Base-by-base conservation (phyloP, 35 echinoderm and acorn worm genomes). In the Patiria miniata region DNA sequence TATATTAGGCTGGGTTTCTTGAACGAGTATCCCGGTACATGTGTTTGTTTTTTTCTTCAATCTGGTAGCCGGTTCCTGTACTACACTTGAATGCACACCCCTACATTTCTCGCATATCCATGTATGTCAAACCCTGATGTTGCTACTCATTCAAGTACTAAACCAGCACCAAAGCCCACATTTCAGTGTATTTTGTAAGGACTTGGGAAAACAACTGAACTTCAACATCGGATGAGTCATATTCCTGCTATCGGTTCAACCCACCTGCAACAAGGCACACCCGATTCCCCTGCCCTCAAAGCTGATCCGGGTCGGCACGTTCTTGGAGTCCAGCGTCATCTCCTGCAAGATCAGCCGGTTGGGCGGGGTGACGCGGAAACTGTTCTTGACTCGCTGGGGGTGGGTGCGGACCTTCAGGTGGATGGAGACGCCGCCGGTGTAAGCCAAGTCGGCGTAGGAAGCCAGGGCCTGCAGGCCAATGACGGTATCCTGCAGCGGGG, bases 261-360 rank as follows among this genome's bases (percentile, higher is more conserved):
- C 26, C 40, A 95, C 93, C 89, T 91, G 86, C 30, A 85, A 17
- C 1, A 95, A 40, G 17, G 93, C 93, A 85, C 93, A 95, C 7
- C 93, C 93, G 4, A 33, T 7, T 8, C 93, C 93, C 16, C 18
- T 14, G 34, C 60, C 93, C 52, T 80, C 32, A 29, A 95, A 87
- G 39, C 40, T 80, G 10, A 95, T 28, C 14, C 38, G 56, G 26
- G 85, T 59, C 33, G 93, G 93, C 51, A 92, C 29, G 5, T 84
- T 58, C 65, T 28, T 73, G 50, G 39, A 30, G 2, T 58, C 16
- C 36, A 92, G 37, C 39, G 37, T 53, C 16, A 78, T 22, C 52
- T 95, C 89, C 40, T 89, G 89, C 58, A 92, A 53, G 16, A 95
- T 78, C 79, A 95, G 53, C 8, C 93, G 54, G 60, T 95, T 92